phyloP scores from a whole-genome alignment of 2,113 vertebrate genomes.

The Sylvia atricapilla region DNA sequence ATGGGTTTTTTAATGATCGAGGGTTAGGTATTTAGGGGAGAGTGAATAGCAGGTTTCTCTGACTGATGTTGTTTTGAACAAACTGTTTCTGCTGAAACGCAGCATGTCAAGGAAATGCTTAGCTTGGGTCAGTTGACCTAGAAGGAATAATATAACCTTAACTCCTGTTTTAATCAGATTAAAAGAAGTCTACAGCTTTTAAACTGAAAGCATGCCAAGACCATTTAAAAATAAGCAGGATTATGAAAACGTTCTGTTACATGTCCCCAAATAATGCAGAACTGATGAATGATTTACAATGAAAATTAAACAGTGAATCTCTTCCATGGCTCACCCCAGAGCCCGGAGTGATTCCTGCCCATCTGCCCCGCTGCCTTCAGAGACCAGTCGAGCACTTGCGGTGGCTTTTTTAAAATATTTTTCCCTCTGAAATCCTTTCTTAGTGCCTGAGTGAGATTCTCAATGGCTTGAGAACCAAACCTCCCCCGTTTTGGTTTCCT shows the following conservation, averaged over 20 bases:
- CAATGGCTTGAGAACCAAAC: not conserved
- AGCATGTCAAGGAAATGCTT: not conserved
- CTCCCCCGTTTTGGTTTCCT: conserved; percentile 39
- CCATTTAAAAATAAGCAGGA: conserved; percentile 6
- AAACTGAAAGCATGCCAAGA: not conserved
- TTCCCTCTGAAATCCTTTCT: not conserved
- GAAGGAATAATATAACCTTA: conserved; percentile 26
- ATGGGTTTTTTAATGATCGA: not conserved
- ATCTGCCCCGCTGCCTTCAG: not conserved
- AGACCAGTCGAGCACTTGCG: not conserved
- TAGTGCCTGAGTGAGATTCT: not conserved
- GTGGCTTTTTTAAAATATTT: not conserved
- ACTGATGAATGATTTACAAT: not conserved
- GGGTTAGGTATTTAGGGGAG: not conserved
- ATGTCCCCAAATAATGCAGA: not conserved
- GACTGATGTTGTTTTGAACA: not conserved
- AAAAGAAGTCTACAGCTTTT: not conserved
- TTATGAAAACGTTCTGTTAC: not conserved
- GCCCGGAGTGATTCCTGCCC: not conserved
- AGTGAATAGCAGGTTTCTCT: not conserved
- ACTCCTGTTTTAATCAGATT: conserved; percentile 7
- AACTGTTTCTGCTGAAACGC: not conserved
- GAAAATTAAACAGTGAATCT: not conserved
- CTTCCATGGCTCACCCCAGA: not conserved
- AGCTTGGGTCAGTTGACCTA: not conserved